Evolutionary conservation across 2,888 invertebrate genomes (phyloP), one percentile per base, ranked within the genome.

Genomic region (Cantharis rustica): DNA sequence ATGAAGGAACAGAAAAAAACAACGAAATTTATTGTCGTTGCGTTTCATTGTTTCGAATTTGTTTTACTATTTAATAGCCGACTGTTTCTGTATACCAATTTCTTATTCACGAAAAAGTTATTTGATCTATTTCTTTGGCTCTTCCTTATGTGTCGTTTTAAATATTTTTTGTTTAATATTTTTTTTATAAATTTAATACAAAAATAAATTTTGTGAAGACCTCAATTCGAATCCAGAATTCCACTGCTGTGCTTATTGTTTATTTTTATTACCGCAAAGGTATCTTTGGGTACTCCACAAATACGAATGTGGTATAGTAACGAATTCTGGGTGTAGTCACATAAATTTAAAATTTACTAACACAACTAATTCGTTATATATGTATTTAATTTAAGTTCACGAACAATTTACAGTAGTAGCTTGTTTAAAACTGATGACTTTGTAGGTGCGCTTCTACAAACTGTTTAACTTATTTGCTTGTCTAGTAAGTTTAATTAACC

Each of bases 401-500:
- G 16, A 71, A 71, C 71, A 71, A 71, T 71, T 62, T 63, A 26
- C 62, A 71, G 62, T 17, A 27, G 71, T 63, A 61, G 71, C 63
- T 71, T 16, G 27, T 71, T 71, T 71, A 16, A 13, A 16, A 11
- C 26, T 71, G 71, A 71, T 71, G 71, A 71, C 62, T 15, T 63
- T 63, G 62, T 71, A 63, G 71, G 62, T 63, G 26, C 61, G 71
- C 23, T 63, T 62, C 26, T 63, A 71, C 63, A 62, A 71, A 63
- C 62, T 71, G 72, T 72, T 76, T 68, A 63, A 71, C 62, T 69
- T 31, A 74, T 78, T 79, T 76, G 75, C 64, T 69, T 69, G 69
- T 71, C 68, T 76, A 76, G 73, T 66, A 64, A 13, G 71, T 72
- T 72, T 77, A 79, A 79, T 79, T 79, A 77, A 75, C 63, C 71